These are phyloP conservation scores for Styela clava DNA, from an alignment of 23 tunicate genomes.

Conservation along the genomic window DNA sequence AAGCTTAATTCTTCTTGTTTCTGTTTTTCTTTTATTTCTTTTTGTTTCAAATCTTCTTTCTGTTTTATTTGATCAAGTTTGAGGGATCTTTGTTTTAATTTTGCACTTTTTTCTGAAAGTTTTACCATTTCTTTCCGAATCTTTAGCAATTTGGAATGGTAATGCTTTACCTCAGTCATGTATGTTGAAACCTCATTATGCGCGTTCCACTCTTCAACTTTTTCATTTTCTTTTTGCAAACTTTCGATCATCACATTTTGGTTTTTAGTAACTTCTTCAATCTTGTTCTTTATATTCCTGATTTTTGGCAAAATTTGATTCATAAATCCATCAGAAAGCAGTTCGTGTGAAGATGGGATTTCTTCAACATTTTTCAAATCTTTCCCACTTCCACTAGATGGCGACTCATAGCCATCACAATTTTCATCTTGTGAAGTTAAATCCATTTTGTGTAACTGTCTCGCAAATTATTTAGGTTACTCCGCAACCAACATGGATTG, in stretches of 20 bases:
- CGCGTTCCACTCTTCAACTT: slow-evolving; percentile 8
- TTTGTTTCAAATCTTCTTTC: neutral
- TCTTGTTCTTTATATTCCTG: neutral
- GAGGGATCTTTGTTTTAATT: neutral
- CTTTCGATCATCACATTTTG: slow-evolving; percentile 18
- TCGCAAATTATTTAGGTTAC: no score
- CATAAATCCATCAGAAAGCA: slow-evolving; percentile 4
- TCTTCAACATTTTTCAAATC: neutral
- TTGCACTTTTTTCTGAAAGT: neutral
- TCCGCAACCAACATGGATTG: no score
- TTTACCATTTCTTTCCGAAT: neutral
- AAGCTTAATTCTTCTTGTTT: neutral
- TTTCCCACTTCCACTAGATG: no score
- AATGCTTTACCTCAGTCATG: neutral
- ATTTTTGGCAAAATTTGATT: slow-evolving; percentile 7
- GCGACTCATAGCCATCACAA: no score
- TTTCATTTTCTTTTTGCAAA: slow-evolving; percentile 14
- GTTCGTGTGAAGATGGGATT: neutral
- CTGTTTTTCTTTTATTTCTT: neutral
- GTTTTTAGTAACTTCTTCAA: neutral
- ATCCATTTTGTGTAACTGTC: no score
- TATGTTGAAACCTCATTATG: neutral
- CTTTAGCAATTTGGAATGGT: neutral
- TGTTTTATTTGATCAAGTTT: neutral
- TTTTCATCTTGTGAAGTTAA: no score